Conservation (phyloP, 1,140 invertebrate species). For the Dryas iulia region DNA sequence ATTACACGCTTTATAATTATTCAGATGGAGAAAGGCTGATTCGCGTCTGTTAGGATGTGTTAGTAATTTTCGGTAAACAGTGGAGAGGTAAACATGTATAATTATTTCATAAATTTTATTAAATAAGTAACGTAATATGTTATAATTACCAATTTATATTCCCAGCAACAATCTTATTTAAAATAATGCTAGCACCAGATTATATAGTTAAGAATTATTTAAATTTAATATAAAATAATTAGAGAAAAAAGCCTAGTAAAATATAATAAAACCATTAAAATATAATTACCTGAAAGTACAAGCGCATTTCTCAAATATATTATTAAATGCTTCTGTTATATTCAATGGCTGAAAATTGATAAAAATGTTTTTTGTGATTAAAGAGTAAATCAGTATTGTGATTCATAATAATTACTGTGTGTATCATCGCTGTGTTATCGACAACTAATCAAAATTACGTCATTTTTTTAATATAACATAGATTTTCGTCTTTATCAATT, state of each 20-base stretch:
- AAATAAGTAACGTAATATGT: neutral
- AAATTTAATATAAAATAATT: neutral
- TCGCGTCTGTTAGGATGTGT: conserved; percentile 36
- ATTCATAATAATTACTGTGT: too few relatives aligned
- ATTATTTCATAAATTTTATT: neutral
- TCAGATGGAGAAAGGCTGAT: conserved; percentile 61
- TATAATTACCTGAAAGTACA: neutral
- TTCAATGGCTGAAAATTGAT: too few relatives aligned
- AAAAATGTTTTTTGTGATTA: too few relatives aligned
- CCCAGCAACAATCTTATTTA: neutral
- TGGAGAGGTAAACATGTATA: neutral
- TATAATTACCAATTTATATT: neutral
- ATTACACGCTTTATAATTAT: conserved; percentile 68
- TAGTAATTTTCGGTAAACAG: conserved; percentile 26
- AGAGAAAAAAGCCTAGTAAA: neutral
- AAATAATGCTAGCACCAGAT: neutral
- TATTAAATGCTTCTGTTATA: too few relatives aligned
- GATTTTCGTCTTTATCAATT: too few relatives aligned
- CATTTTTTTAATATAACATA: too few relatives aligned
- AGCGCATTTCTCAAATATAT: neutral
- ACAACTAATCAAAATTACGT: too few relatives aligned
- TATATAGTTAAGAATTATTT: neutral
- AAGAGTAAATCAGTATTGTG: too few relatives aligned
- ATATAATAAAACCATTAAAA: neutral
- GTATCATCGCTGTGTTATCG: too few relatives aligned